Conservation (phyloP, 53 echinoderm and acorn worm species). For the Antedon mediterranea region DNA sequence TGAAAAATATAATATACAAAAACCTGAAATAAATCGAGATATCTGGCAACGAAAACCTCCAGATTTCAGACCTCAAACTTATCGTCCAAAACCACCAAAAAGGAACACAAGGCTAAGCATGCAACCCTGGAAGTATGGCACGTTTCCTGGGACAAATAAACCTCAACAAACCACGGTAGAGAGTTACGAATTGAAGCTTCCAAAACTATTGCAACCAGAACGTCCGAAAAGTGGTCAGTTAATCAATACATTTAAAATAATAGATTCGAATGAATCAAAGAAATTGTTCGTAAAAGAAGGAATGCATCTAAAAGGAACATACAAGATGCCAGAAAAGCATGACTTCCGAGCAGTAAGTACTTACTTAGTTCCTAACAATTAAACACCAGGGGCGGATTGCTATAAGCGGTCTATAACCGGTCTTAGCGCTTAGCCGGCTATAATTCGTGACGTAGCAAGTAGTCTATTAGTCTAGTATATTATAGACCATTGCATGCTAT, state of each 20-base stretch:
- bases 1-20: constrained; percentile 41
- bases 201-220: constrained; percentile 58
- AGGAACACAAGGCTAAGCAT: constrained; percentile 76
- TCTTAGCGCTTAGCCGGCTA: too few relatives aligned
- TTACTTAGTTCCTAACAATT: neutral
- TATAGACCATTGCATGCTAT: too few relatives aligned
- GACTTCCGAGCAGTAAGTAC: constrained; percentile 83
- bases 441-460: too few relatives aligned
- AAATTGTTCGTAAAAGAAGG: constrained; percentile 48
- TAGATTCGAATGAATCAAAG: constrained; percentile 43
- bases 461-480: too few relatives aligned
- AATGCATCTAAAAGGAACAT: constrained; percentile 33
- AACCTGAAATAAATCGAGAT: constrained; percentile 17
- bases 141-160: constrained; percentile 26
- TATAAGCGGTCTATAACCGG: too few relatives aligned
- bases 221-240: constrained; percentile 59
- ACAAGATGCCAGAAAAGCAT: constrained; percentile 51
- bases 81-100: constrained; percentile 79
- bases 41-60: constrained; percentile 79
- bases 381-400: too few relatives aligned
- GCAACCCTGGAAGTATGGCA: constrained; percentile 82
- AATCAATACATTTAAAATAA: constrained; percentile 41
- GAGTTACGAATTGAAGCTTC: constrained; percentile 29
- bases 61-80: constrained; percentile 79
- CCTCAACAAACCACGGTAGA: neutral